Base-by-base conservation (phyloP, 2,113 vertebrate genomes). In the Platichthys stellatus region DNA sequence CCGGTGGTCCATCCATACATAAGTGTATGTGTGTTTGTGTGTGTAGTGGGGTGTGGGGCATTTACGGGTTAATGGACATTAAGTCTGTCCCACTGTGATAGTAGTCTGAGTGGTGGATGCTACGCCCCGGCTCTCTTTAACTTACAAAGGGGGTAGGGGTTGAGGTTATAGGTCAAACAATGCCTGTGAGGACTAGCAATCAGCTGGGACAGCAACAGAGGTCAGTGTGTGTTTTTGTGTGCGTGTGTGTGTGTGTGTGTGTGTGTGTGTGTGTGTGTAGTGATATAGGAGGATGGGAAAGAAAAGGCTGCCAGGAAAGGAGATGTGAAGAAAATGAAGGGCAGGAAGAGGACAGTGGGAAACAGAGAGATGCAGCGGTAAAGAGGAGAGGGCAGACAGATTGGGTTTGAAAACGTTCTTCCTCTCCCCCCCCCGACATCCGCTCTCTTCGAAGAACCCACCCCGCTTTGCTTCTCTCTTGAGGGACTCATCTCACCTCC, bases 51-150 rank as follows among this genome's bases (percentile, higher is more conserved):
- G 51, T 24, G 28, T 2, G 26, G 26, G 58, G 73, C 43, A 72
- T 21, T 80, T 45, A 65, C 9, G 78, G 84, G 84, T 87, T 88
- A 88, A 88, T 84, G 82, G 78, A 82, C 80, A 86, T 85, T 84
- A 85, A 71, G 76, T 86, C 59, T 72, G 76, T 70, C 69, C 68
- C 47, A 24, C 74, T 83, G 76, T 83, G 83, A 81, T 54, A 43
- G 40, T 43, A 20, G 73, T 54, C 54, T 0, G 71, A 64, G 69
- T 9, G 12, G 13, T 18, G n/a, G 58, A 59, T 28, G 68, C 76
- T 59, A 53, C 17, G 4, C 57, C 20, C 45, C 63, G 51, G 28
- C 23, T 66, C 45, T 56, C 65, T 69, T 80, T 62, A 69, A 72
- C 58, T 3, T 54, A 47, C 35, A 71, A 61, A 62, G 63, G 69